Base-by-base conservation (phyloP, 2,888 invertebrate species). In the Notocelia uddmanniana region DNA sequence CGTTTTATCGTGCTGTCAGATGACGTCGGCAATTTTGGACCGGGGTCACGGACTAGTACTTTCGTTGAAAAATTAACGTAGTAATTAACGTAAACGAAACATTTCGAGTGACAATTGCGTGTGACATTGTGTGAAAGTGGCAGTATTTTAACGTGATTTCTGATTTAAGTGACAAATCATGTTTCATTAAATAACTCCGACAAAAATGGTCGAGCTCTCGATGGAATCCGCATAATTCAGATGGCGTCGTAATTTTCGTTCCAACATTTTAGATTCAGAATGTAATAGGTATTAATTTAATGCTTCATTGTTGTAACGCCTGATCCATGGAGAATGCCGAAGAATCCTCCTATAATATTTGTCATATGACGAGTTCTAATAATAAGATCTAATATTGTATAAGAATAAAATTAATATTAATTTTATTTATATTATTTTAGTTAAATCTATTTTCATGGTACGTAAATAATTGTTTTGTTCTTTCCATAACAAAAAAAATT, bases 211-310 rank as follows among this genome's bases (percentile, higher is more conserved):
- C 1, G n/a, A 26, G 13, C 15, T 6, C 31, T 62, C 26, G n/a
- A 13, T 3, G 48, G 48, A 50, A 50, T 62, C 11, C 18, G 18
- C 18, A 50, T 50, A 19, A 31, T 62, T 62, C 48, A 23, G 23
- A 62, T 31, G 19, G 15, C 6, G 52, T 64, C 11, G 21, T 1
- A 21, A 37, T 64, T 55, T 45, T 54, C 9, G 21, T 64, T 23
- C 37, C 15, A n/a, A 15, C 52, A 34, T 52, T 23, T 34, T 34
- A 15, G 11, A 9, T 19, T 63, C 1, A 34, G 3, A 63, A 21
- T 6, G 63, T 34, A n/a, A n/a, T n/a, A 63, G 19, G 11, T 60
- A 41, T 19, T 41, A 41, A 41, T 59, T 59, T 9, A 59, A 57
- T 11, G 18, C 57, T 26, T 26, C 13, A 23, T 8, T 31, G 31